Evolutionary conservation across 2,797 vertebrate species (phyloP).

Genomic region (Octomys mimax): DNA sequence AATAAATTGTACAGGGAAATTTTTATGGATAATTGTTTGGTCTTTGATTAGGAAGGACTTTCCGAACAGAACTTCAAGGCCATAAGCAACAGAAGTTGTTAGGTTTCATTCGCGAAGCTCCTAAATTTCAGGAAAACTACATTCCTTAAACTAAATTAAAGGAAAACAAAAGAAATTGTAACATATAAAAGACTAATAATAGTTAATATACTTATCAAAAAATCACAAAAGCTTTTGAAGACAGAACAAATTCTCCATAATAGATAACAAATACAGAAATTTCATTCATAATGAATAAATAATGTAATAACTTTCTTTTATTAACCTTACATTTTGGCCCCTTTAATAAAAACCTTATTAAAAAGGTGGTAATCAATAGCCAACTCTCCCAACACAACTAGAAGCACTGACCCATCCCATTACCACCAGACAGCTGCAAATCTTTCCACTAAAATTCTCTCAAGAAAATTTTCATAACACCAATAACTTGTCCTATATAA

Average conservation of each 20-base stretch:
- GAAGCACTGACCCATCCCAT: conserved; percentile 30
- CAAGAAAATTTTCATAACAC: conserved; percentile 16
- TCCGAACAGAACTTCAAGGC: conserved; percentile 53
- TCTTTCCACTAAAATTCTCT: conserved; percentile 56
- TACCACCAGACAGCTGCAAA: neutral
- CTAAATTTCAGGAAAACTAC: conserved; percentile 22
- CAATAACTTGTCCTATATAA: conserved; percentile 43
- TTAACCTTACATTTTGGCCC: neutral
- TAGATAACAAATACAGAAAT: neutral
- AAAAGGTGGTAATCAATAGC: conserved; percentile 67
- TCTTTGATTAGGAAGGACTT: conserved; percentile 42
- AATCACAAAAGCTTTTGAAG: neutral
- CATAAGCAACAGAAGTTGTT: neutral
- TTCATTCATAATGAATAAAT: conserved; percentile 2
- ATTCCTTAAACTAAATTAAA: conserved; percentile 44
- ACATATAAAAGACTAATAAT: neutral
- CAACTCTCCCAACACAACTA: neutral
- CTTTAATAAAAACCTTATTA: conserved; percentile 69
- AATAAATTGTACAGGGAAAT: conserved; percentile 37
- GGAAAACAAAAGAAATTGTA: neutral
- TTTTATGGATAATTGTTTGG: conserved; percentile 46
- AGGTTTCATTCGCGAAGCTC: conserved; percentile 41
- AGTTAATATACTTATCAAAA: conserved; percentile 24
- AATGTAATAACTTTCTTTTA: neutral
- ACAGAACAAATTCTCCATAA: neutral